A percentile compares a stretch with the other conserved stretches of the same genome.
Evolutionary conservation across 1,140 invertebrate genomes (phyloP).

Genomic region (Maniola jurtina): DNA sequence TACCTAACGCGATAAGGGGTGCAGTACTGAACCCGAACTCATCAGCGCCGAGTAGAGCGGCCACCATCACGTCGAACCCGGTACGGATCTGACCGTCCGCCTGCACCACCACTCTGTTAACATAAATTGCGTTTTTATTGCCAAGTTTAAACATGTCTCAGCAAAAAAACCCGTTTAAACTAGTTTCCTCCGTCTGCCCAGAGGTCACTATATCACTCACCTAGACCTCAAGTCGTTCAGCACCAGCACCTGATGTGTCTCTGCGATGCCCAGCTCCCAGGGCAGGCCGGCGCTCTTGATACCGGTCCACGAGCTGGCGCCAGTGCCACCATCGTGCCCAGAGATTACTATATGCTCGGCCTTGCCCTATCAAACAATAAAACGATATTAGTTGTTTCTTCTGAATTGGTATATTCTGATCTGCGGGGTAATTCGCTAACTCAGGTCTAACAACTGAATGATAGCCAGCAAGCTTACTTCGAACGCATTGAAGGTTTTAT

Average conservation of each 20-base stretch:
- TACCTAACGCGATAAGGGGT: constrained; percentile 95
- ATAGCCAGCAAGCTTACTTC: no score
- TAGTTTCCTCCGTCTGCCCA: no score
- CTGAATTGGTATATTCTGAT: no score
- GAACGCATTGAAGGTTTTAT: no score
- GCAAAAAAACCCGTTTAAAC: no score
- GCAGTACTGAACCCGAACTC: constrained; percentile 99
- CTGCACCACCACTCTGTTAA: constrained; percentile 91
- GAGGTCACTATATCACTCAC: no score
- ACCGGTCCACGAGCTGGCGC: constrained; percentile 98
- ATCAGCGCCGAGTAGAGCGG: constrained; percentile 96
- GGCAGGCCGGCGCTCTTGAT: constrained; percentile 97
- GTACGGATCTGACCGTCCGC: constrained; percentile 97
- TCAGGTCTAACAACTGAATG: no score
- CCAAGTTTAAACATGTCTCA: no score
- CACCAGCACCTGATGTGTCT: constrained; percentile 98
- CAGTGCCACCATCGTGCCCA: constrained; percentile 98
- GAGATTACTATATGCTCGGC: constrained; percentile 99
- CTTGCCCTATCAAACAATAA: constrained; percentile 85
- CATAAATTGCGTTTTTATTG: not conserved
- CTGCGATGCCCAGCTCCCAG: constrained; percentile 98
- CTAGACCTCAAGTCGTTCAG: constrained; percentile 96
- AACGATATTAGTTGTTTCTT: no score
- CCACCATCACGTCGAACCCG: constrained; percentile 98
- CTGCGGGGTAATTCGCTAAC: no score